Evolutionary conservation across 2,113 vertebrate species (phyloP), one percentile per base, ranked within the genome.

Genomic region (Parotia lawesii): DNA sequence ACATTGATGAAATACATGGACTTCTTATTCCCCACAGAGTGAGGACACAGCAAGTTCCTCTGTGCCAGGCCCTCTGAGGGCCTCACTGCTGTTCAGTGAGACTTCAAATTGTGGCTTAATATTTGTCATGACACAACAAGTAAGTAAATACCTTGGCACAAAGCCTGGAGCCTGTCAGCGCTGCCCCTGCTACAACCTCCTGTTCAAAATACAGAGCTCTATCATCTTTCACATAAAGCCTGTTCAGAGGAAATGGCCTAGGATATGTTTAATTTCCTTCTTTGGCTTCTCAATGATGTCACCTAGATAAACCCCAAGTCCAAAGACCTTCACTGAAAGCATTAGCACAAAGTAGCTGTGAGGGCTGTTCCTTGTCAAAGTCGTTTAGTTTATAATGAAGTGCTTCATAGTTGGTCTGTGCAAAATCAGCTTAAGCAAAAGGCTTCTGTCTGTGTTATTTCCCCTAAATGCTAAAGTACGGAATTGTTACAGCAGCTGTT

Each of bases 101-200:
- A 65, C 38, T 93, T 96, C 74, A 83, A 48, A 83, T 73, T 82
- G 81, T 83, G 66, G 47, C 20, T 77, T 91, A 92, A 69, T 94
- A 91, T 93, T 91, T 95, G 72, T 71, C 86, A 71, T 83, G 87
- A 94, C 89, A 92, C 47, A 82, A 81, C 33, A 89, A 96, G 89
- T 94, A 95, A 96, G 94, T 91, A 96, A 96, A 95, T 87, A 89
- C 51, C 33, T 91, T 95, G 96, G 94, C 94, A 85, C 29, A 61
- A 76, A 82, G 71, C 96, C 96, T 93, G 28, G 56, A 93, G 56
- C 44, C 67, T 87, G 95, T 96, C 96, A 93, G 50, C 53, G 15
- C 48, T 88, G 60, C 54, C 81, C 60, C 71, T 57, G 67, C 53
- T 93, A 66, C 67, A 94, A 89, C 78, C 71, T 96, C 57, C 74